Evolutionary conservation across 2,888 invertebrate species (phyloP), one percentile per base, ranked within the genome.

Genomic region (Himalopsyche kuldschensis): DNA sequence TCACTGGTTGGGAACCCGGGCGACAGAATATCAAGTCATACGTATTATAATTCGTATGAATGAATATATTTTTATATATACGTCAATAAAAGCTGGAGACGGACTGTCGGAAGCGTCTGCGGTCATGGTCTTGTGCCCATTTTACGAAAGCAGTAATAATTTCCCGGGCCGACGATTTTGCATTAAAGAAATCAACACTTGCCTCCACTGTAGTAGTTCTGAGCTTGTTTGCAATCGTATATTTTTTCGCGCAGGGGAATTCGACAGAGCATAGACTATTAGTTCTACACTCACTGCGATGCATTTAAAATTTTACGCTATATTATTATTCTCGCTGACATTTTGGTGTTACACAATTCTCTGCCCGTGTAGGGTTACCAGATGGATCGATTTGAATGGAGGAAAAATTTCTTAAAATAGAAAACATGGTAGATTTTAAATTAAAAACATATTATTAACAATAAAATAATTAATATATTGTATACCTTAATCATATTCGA

Each of bases 61-160:
- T 69, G 69, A 69, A n/a, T 8, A n/a, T 8, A 11, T 20, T 63
- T 63, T 63, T 69, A 69, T 69, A 15, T 27, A 41, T 41, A 15
- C 41, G 15, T 15, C 41, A 2, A 41, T 41, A 41, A 3, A 41
- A 41, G 15, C 15, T 41, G 41, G 41, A 24, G 24, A 55, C n/a
- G 55, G 20, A 55, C 10, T 55, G 55, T 55, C 20, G 55, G 75
- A 55, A 55, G 20, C 55, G 24, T 55, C 80, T 46, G 41, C 46
- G 80, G 46, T 20, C 75, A 80, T 75, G 80, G 80, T 46, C 75
- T 75, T 80, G 30, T 80, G 75, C 75, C 11, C 75, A 46, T 17
- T 80, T 80, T 46, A 47, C 41, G 80, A 80, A 80, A 80, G 80
- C 75, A 69, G 41, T 80, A 55, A 55, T 55, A 55, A 55, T 55